Percentiles rank a stretch among this genome's conserved stretches.
phyloP scores from a whole-genome alignment of 2,888 invertebrate species.

The Mythimna lalbum region DNA sequence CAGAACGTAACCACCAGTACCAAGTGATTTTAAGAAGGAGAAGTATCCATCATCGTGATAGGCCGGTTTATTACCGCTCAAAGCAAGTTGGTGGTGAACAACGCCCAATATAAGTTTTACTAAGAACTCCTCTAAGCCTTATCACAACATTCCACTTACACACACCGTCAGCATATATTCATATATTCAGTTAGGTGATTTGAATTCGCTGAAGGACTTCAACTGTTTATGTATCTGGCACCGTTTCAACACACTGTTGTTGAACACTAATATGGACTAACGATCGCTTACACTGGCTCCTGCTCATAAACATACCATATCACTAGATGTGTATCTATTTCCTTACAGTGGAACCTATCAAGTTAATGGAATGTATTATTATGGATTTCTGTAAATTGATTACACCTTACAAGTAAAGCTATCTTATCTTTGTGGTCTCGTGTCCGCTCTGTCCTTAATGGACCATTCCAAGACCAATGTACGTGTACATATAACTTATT shows the following conservation, averaged over 20 bases:
- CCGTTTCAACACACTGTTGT: slow-evolving; percentile 6
- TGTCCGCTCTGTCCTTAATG: too few relatives aligned
- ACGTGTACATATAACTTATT: background rate
- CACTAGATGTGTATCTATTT: background rate
- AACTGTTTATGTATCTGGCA: slow-evolving; percentile 23
- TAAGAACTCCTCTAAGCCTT: slow-evolving; percentile 12
- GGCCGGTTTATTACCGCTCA: background rate
- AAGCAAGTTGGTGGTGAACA: too few relatives aligned
- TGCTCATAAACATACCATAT: background rate
- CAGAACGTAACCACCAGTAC: background rate
- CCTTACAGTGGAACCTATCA: background rate
- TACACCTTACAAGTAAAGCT: too few relatives aligned
- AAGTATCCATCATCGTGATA: background rate
- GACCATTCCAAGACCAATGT: too few relatives aligned
- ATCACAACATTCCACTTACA: slow-evolving; percentile 12
- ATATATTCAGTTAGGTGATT: slow-evolving; percentile 30
- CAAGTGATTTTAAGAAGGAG: background rate
- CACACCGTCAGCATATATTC: slow-evolving; percentile 2
- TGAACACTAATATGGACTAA: background rate
- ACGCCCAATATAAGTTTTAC: background rate
- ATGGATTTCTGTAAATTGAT: too few relatives aligned
- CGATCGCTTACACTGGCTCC: background rate
- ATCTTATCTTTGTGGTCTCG: background rate
- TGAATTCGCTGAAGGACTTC: slow-evolving; percentile 35
- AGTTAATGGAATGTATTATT: too few relatives aligned